Evolutionary conservation across 2,888 invertebrate species (phyloP).

Genomic region (Ditula angustiorana): DNA sequence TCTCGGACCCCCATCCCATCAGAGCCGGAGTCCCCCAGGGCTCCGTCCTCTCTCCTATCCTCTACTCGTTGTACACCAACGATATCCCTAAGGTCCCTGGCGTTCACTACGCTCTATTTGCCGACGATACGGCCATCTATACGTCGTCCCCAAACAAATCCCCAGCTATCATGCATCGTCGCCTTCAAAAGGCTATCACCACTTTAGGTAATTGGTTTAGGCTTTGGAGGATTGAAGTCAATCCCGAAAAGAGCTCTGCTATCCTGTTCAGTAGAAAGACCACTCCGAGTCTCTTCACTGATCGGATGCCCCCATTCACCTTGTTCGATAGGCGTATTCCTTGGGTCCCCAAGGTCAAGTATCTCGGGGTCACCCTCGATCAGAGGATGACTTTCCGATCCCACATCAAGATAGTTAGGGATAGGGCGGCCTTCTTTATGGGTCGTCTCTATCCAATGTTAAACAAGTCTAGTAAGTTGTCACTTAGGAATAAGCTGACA

Average conservation of each 20-base stretch:
- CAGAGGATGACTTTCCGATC: background rate
- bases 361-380: slow-evolving; percentile 4
- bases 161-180: rapidly evolving
- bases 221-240: slow-evolving; percentile 13
- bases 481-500: background rate
- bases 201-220: background rate
- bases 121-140: background rate
- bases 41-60: background rate
- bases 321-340: background rate
- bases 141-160: background rate
- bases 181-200: background rate
- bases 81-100: slow-evolving; percentile 1
- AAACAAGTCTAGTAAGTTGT: background rate
- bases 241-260: slow-evolving; percentile 3
- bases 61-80: slow-evolving; percentile 3
- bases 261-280: background rate
- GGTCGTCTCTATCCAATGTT: background rate
- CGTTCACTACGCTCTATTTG: slow-evolving; percentile 4
- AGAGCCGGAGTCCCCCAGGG: slow-evolving; percentile 17
- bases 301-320: rapidly evolving
- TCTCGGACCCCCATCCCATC: background rate
- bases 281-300: rapidly evolving
- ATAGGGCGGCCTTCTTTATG: background rate
- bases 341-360: background rate
- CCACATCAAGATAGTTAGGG: background rate